Evolutionary conservation across 1,140 invertebrate genomes (phyloP), one percentile per base, ranked within the genome.

Genomic region (Thereuonema tuberculata): DNA sequence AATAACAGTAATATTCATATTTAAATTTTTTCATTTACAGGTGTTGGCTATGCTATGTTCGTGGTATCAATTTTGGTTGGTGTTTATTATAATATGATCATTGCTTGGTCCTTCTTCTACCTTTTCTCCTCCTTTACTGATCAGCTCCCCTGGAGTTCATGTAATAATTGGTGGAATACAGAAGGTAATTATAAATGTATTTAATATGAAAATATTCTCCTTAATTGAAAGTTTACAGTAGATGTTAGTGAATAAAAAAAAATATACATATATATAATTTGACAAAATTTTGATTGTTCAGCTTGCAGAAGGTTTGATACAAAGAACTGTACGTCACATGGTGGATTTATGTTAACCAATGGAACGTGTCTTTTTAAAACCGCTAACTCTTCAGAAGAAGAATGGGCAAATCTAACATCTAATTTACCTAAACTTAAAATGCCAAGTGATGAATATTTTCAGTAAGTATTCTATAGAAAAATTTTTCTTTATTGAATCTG

Each of bases 371-470:
- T 66, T 25, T 61, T 64, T 23, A 23, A 64, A 23, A n/a, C n/a
- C n/a, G 52, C 81, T 52, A 80, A 84, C 66, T 77, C 76, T 65
- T 80, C 80, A 17, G 76, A 82, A 63, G 59, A 58, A 20, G 55
- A 63, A 2, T 72, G 69, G 69, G 70, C 62, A 71, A 74, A 60
- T 71, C 72, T 43, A 84, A 87, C 70, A 81, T 81, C 61, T 83
- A 81, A 27, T 86, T 82, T 26, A 76, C 79, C 64, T 76, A 78
- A 63, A 3, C 67, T 62, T 48, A 72, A 73, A 63, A 82, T 85
- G 48, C 86, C 87, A 0, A 86, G 87, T 52, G 85, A 89, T 70
- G 86, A 89, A 72, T 90, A 87, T 71, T 90, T 89, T 71, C 84
- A 82, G 86, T 89, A 74, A 80, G 81, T 79, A 57, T 23, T 28